phyloP scores from a whole-genome alignment of 2,888 invertebrate species.

The Liopterus haemorrhoidalis region DNA sequence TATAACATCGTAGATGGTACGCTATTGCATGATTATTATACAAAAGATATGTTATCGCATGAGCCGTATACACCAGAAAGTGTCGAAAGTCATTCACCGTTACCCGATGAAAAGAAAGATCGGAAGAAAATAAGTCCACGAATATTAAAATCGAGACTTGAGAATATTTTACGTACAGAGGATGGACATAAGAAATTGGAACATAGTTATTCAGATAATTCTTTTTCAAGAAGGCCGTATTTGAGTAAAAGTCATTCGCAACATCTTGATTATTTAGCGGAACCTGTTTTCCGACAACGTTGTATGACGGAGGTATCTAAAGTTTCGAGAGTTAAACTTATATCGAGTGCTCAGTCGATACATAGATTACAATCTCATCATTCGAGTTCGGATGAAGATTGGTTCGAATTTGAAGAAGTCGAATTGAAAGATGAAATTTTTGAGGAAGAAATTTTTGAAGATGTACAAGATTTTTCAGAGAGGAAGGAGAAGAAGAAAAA shows the following conservation, averaged over 20 bases:
- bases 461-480: not conserved
- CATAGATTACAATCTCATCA: constrained; percentile 45
- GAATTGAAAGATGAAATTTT: too few species aligned
- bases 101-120: constrained; percentile 43
- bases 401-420: constrained; percentile 46
- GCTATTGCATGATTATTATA: constrained; percentile 50
- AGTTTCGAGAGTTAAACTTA: constrained; percentile 32
- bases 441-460: too few species aligned
- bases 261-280: constrained; percentile 1
- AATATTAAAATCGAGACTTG: constrained; percentile 57
- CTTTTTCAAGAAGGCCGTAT: not conserved
- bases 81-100: constrained; percentile 68
- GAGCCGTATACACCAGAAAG: constrained; percentile 82
- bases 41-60: constrained; percentile 46
- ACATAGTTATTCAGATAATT: too few species aligned
- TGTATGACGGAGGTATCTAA: constrained; percentile 38
- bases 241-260: constrained; percentile 11
- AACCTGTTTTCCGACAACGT: not conserved
- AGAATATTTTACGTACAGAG: constrained; percentile 44
- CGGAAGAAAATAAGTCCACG: constrained; percentile 52
- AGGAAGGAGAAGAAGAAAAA: constrained; percentile 4
- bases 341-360: constrained; percentile 36
- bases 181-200: constrained; percentile 5
- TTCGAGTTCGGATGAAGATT: constrained; percentile 47
- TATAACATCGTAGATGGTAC: constrained; percentile 42